These are phyloP conservation scores for Drosophila burlai DNA, from an alignment of 1,140 invertebrate genomes.

Conservation along the genomic window DNA sequence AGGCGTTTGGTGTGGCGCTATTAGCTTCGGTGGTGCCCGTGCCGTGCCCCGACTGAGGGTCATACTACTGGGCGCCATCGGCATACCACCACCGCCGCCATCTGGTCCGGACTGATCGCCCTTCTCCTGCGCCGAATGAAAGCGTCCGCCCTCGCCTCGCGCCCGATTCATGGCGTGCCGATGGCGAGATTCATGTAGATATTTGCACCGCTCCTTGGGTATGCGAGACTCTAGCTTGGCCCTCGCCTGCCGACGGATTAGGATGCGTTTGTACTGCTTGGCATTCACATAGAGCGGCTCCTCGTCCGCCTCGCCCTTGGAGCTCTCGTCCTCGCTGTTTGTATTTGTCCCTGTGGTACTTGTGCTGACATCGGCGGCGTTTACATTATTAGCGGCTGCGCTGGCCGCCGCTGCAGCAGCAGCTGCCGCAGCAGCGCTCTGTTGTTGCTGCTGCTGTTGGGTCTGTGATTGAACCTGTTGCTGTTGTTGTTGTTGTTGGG, in stretches of 20 bases:
- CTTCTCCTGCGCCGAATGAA: conserved; percentile 90
- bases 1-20: conserved; percentile 82
- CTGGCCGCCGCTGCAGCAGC: conserved; percentile 5
- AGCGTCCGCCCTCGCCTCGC: conserved; percentile 97
- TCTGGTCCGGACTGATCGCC: conserved; percentile 62
- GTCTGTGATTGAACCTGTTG: conserved; percentile 38
- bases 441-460: conserved; percentile 52
- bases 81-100: conserved; percentile 41
- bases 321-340: conserved; percentile 73
- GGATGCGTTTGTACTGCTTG: conserved; percentile 97
- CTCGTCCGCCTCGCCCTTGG: conserved; percentile 91
- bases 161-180: conserved; percentile 99
- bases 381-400: conserved; percentile 38
- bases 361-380: conserved; percentile 65
- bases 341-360: conserved; percentile 76
- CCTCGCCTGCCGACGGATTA: conserved; percentile 95
- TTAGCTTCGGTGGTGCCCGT: conserved; percentile 74
- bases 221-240: conserved; percentile 97
- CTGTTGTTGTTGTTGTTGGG: conserved; percentile 50
- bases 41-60: conserved; percentile 66
- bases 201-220: conserved; percentile 99
- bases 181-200: conserved; percentile 99
- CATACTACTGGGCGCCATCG: conserved; percentile 45
- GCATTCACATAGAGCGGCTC: conserved; percentile 99
- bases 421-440: conserved; percentile 9